phyloP scores from a whole-genome alignment of 2,888 invertebrate genomes.

The Latrodectus elegans region DNA sequence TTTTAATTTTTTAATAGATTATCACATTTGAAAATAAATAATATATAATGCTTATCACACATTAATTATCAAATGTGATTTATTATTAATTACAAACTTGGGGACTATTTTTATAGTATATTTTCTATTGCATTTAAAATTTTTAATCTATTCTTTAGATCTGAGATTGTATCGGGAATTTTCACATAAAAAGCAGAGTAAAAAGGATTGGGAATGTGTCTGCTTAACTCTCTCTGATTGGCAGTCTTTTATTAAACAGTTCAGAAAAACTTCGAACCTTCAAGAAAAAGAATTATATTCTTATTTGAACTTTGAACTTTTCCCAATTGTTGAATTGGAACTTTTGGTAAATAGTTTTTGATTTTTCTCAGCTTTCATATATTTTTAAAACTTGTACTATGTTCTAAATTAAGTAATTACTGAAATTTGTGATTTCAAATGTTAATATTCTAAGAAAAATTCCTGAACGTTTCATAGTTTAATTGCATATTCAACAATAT shows the following conservation, averaged over 20 bases:
- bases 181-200: constrained; percentile 71
- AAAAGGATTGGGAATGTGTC: constrained; percentile 73
- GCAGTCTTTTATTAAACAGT: constrained; percentile 72
- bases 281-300: constrained; percentile 72
- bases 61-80: too few relatives aligned
- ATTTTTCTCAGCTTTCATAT: not conserved
- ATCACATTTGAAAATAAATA: too few relatives aligned
- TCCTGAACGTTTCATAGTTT: too few relatives aligned
- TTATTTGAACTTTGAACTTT: constrained; percentile 72
- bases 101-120: too few relatives aligned
- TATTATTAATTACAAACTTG: too few relatives aligned
- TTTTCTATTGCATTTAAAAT: too few relatives aligned
- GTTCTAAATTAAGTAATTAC: not conserved
- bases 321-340: constrained; percentile 72
- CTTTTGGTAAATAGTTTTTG: constrained; percentile 71
- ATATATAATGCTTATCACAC: too few relatives aligned
- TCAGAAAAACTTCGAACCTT: constrained; percentile 72
- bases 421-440: not conserved
- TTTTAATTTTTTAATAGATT: too few relatives aligned
- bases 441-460: too few relatives aligned
- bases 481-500: too few relatives aligned
- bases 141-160: constrained; percentile 65
- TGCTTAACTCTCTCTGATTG: constrained; percentile 72
- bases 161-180: constrained; percentile 72
- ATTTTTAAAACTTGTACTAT: too few relatives aligned